Evolutionary conservation across 2,888 invertebrate species (phyloP), one percentile per base, ranked within the genome.

Genomic region (Nemotelus pantherinus): DNA sequence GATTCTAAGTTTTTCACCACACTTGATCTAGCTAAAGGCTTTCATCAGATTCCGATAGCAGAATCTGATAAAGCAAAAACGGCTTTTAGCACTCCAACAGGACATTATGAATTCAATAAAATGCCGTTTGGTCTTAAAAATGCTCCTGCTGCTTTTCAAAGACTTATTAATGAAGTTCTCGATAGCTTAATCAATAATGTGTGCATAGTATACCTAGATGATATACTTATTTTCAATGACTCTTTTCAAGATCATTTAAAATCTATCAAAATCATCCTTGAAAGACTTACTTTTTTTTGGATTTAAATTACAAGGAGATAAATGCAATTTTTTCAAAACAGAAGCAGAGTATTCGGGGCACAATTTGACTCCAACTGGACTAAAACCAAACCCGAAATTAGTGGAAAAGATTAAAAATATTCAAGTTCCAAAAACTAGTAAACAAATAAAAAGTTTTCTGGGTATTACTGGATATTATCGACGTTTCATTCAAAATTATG

Each of bases 171-270:
- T n/a, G n/a, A n/a, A n/a, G n/a, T n/a, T n/a, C n/a, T n/a, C n/a
- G n/a, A n/a, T n/a, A n/a, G n/a, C n/a, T n/a, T n/a, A n/a, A n/a
- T n/a, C n/a, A n/a, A n/a, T n/a, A n/a, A n/a, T n/a, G n/a, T n/a
- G n/a, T n/a, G n/a, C n/a, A n/a, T n/a, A n/a, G n/a, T n/a, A n/a
- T n/a, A n/a, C n/a, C n/a, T n/a, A n/a, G n/a, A n/a, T n/a, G n/a
- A n/a, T n/a, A n/a, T n/a, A n/a, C 82, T 85, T 2, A 80, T 85
- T 2, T 83, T 81, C 64, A 82, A 82, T 0, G 77, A 75, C 25
- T 80, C 79, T 4, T 72, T 83, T 7, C 81, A 83, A 75, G 83
- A 84, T 75, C 83, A 83, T 65, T 80, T 81, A n/a, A 25, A 25
- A 25, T 25, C 25, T 25, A 25, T 25, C 25, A 25, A 25, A 25